Conservation (phyloP, 2,113 vertebrate genomes). For the Eupsittula cactorum region DNA sequence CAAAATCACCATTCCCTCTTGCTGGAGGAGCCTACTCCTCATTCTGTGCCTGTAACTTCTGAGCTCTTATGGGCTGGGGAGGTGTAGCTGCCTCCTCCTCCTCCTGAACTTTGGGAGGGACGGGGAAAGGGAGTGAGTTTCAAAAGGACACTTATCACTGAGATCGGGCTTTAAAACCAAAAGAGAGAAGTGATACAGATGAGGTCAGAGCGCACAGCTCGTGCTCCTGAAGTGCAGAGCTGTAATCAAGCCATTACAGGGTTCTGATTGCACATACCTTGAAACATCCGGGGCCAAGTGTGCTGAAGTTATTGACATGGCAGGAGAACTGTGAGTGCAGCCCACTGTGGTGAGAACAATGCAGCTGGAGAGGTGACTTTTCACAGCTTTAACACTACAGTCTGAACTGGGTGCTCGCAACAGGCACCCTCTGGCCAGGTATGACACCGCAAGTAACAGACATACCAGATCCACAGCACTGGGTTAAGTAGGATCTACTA, state of each 20-base stretch:
- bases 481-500: rapidly evolving
- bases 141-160: rapidly evolving
- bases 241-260: background rate
- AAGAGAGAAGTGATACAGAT: background rate
- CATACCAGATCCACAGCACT: background rate
- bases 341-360: too few relatives aligned
- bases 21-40: background rate
- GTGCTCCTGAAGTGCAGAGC: background rate
- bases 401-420: background rate
- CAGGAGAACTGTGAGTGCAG: background rate
- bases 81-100: background rate
- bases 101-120: background rate
- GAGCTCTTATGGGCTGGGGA: background rate
- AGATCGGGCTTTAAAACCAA: background rate
- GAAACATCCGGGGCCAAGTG: rapidly evolving
- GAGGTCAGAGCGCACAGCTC: background rate
- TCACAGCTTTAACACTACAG: background rate
- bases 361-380: background rate
- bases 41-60: background rate
- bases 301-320: rapidly evolving
- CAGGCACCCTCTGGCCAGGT: rapidly evolving
- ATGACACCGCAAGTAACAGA: rapidly evolving
- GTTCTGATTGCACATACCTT: background rate
- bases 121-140: background rate
- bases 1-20: background rate